Percentiles rank a stretch among this genome's conserved stretches.
These are phyloP conservation scores for Falcunculus frontatus DNA, from an alignment of 2,113 vertebrate genomes.

Conservation along the genomic window DNA sequence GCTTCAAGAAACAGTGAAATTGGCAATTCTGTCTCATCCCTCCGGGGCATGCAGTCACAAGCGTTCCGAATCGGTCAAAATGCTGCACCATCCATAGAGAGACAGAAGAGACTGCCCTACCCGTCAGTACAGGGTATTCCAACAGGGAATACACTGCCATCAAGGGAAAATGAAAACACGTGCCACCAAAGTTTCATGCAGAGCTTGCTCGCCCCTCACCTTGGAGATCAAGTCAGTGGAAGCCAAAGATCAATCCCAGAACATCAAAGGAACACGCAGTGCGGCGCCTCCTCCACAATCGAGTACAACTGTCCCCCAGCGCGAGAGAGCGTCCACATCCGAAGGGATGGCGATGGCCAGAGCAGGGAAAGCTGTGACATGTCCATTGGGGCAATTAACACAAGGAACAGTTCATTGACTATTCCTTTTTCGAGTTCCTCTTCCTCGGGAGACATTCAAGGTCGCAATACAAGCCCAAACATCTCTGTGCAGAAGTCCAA, in stretches of 20 bases:
- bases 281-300: slow-evolving; percentile 83
- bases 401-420: slow-evolving; percentile 75
- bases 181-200: slow-evolving; percentile 98
- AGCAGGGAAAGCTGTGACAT: slow-evolving; percentile 80
- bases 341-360: slow-evolving; percentile 74
- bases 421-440: slow-evolving; percentile 80
- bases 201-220: slow-evolving; percentile 88
- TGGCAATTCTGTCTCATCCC: slow-evolving; percentile 76
- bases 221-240: slow-evolving; percentile 84
- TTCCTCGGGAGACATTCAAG: slow-evolving; percentile 87
- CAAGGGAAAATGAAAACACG: slow-evolving; percentile 82
- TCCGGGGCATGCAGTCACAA: slow-evolving; percentile 85
- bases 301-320: slow-evolving; percentile 87
- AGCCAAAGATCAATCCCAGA: slow-evolving; percentile 77
- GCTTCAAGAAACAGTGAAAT: slow-evolving; percentile 89
- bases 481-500: slow-evolving; percentile 86
- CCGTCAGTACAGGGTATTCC: slow-evolving; percentile 84
- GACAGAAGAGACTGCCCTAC: slow-evolving; percentile 85
- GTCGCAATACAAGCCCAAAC: slow-evolving; percentile 89
- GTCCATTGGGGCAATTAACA: slow-evolving; percentile 73
- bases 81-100: slow-evolving; percentile 76
- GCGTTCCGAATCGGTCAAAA: slow-evolving; percentile 84
- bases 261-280: slow-evolving; percentile 86
- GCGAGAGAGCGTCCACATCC: slow-evolving; percentile 74
- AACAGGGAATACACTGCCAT: slow-evolving; percentile 73